These are phyloP conservation scores for Dysmachus trigonus DNA, from an alignment of 2,888 invertebrate genomes.

Conservation along the genomic window DNA sequence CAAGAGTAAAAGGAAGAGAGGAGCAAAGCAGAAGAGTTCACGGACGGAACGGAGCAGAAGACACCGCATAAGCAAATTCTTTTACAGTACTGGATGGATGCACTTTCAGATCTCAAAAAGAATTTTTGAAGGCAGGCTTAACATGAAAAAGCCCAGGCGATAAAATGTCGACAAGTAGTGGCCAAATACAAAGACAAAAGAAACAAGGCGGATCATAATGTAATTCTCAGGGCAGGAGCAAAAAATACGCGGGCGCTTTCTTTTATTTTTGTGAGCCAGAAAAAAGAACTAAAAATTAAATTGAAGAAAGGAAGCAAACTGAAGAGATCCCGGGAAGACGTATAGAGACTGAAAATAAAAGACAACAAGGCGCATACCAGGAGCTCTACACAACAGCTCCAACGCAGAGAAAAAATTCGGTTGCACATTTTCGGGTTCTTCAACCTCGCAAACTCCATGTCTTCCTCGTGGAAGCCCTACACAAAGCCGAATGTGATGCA, in stretches of 20 bases:
- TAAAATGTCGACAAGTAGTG: constrained; percentile 43
- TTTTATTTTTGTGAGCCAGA: constrained; percentile 33
- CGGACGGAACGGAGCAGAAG: background rate
- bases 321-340: constrained; percentile 40
- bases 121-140: constrained; percentile 30
- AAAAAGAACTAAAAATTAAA: constrained; percentile 34
- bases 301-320: constrained; percentile 39
- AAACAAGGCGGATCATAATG: constrained; percentile 35
- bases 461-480: constrained; percentile 31
- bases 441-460: constrained; percentile 37
- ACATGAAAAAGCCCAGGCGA: constrained; percentile 33
- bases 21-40: background rate
- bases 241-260: constrained; percentile 7
- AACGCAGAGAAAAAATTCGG: constrained; percentile 41
- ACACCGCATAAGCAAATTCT: constrained; percentile 25
- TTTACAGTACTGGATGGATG: constrained; percentile 39
- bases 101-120: constrained; percentile 37
- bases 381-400: constrained; percentile 38
- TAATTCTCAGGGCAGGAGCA: constrained; percentile 11
- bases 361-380: constrained; percentile 34
- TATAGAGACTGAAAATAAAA: constrained; percentile 21
- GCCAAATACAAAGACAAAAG: constrained; percentile 35
- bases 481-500: constrained; percentile 30
- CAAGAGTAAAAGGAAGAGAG: background rate
- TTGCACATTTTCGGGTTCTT: constrained; percentile 50